A percentile compares a stretch with the other conserved stretches of the same genome.
phyloP scores from a whole-genome alignment of 2,113 vertebrate genomes.

The Entelurus aequoreus region DNA sequence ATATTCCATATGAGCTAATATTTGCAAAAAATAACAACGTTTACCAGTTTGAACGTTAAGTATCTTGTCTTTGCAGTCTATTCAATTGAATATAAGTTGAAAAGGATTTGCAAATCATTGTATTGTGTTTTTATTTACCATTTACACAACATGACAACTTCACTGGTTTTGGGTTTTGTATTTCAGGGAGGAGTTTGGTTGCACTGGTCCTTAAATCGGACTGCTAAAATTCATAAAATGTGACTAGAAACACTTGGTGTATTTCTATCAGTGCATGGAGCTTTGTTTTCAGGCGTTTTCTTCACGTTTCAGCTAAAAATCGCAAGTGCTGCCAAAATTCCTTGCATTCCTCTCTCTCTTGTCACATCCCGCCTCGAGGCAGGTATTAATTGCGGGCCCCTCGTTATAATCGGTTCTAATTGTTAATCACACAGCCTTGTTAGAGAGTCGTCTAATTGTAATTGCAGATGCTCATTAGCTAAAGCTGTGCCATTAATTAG shows the following conservation, averaged over 20 bases:
- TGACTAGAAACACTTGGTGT: background rate
- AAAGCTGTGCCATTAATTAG: conserved; percentile 49
- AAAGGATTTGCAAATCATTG: too few relatives aligned
- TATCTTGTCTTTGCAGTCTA: too few relatives aligned
- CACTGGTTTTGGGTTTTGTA: too few relatives aligned
- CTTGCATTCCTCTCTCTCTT: conserved; percentile 3
- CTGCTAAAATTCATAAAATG: background rate
- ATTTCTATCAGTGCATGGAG: background rate
- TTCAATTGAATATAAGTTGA: too few relatives aligned
- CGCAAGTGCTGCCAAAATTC: background rate
- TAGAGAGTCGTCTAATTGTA: conserved; percentile 59
- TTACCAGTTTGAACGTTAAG: too few relatives aligned
- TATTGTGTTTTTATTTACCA: too few relatives aligned
- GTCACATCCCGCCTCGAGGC: conserved; percentile 37
- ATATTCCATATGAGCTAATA: too few relatives aligned
- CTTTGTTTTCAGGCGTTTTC: background rate
- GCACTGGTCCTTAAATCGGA: background rate
- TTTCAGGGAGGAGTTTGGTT: background rate
- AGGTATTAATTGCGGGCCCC: conserved; percentile 60
- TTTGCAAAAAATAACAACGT: too few relatives aligned
- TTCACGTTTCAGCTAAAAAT: background rate
- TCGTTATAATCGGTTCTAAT: conserved; percentile 58
- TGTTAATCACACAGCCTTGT: conserved; percentile 63
- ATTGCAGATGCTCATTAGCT: conserved; percentile 59
- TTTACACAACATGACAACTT: too few relatives aligned